These are phyloP conservation scores for Sander vitreus DNA, from an alignment of 2,113 vertebrate species.

Conservation along the genomic window DNA sequence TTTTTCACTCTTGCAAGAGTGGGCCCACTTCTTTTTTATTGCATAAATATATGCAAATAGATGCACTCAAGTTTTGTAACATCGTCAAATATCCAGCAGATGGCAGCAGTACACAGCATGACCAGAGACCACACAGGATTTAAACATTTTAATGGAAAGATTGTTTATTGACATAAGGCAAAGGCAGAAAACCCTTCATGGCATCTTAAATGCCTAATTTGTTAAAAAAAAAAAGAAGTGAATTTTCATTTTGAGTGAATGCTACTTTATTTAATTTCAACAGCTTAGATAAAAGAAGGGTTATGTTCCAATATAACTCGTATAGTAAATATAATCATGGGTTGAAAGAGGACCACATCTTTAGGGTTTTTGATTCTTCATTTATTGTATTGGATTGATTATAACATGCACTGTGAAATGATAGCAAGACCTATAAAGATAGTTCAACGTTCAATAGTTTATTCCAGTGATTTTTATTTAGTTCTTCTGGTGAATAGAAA, in stretches of 20 bases:
- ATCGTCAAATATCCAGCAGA: slow-evolving; percentile 61
- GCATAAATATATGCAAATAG: no score
- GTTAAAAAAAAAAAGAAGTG: neutral
- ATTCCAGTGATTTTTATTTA: neutral
- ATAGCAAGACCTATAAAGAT: neutral
- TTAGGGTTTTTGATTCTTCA: neutral
- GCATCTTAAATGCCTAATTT: neutral
- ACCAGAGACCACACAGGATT: accelerated
- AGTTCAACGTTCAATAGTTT: neutral
- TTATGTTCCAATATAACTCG: neutral
- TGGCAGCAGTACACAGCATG: slow-evolving; percentile 59
- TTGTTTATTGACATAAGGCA: neutral
- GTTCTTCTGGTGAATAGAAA: neutral
- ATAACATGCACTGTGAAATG: neutral
- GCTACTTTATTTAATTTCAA: neutral
- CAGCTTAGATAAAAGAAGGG: neutral
- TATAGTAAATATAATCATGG: no score
- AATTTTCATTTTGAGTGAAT: neutral
- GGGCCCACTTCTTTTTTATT: neutral
- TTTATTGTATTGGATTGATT: neutral
- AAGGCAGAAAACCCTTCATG: neutral
- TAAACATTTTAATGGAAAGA: neutral
- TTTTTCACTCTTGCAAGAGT: neutral
- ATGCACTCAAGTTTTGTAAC: neutral
- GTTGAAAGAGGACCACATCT: neutral